Base-by-base conservation (phyloP, 2,797 vertebrate genomes). In the Eulemur coronatus region DNA sequence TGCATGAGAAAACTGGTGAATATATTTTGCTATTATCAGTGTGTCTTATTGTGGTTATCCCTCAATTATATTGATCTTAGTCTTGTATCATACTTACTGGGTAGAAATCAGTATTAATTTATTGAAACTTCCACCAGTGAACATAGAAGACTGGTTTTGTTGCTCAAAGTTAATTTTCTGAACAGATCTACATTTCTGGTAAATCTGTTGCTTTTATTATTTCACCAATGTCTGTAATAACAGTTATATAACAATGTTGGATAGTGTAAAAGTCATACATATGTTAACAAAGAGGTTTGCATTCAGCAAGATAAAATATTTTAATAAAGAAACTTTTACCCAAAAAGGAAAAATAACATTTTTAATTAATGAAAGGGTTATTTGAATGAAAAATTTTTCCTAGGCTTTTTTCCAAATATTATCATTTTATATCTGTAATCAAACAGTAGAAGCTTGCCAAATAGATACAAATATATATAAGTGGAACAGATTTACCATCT, bases 21-120 rank as follows among this genome's bases (percentile, higher is more conserved):
- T 52, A 94, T 59, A 89, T 41, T 93, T 72, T 88, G 14, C 20
- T 67, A 85, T 85, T 91, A 86, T 75, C 81, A 94, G 35, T 73
- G 30, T 72, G 12, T 57, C 28, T 92, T 35, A 82, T 89, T 95
- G 72, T 75, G 46, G 20, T 79, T 96, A 35, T 41, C 20, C 10
- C 14, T 73, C 89, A 96, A 92, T 95, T 78, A 28, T 89, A 94
- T 75, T 91, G 81, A 96, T 85, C 14, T 73, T 75, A 85, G 1
- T 46, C 20, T 88, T 88, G 55, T 96, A 22, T 88, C 67, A 90
- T 35, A 80, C 13, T 70, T 59, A 63, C 82, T 67, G 2, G 22
- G 38, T 70, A 65, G 59, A 94, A 95, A 84, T 97, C 94, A 94
- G 92, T 89, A 91, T 59, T 65, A 63, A 94, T 84, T 97, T 84